phyloP scores from a whole-genome alignment of 2,888 invertebrate genomes.

The Pristionchus entomophagus region DNA sequence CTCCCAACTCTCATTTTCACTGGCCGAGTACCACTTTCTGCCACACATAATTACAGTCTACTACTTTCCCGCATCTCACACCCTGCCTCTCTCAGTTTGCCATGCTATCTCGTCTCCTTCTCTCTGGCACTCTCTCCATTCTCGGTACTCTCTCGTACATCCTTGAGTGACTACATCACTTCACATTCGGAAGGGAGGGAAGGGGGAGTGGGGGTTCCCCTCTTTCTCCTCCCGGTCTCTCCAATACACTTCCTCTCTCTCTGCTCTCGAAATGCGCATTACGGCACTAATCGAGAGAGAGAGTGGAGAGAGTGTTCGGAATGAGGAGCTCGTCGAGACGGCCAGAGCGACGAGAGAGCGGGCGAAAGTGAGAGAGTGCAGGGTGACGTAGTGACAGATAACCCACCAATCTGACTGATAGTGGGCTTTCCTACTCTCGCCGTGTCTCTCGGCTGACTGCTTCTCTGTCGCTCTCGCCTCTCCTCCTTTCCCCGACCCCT shows the following conservation, averaged over 20 bases:
- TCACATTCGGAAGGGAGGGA: constrained; percentile 27
- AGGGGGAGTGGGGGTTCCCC: not conserved
- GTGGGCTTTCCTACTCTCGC: not conserved
- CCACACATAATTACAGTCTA: constrained; percentile 1
- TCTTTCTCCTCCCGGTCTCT: constrained; percentile 9
- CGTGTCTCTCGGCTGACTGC: not conserved
- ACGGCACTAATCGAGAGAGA: constrained; percentile 35
- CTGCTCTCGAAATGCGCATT: constrained; percentile 21
- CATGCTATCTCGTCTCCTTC: not conserved
- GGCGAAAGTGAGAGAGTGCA: not conserved
- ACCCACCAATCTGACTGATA: not conserved
- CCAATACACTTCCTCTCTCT: not conserved
- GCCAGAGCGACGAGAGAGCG: not conserved
- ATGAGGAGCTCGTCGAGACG: not conserved
- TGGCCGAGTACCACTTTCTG: not conserved
- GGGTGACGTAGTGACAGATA: not conserved
- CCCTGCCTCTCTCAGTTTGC: not conserved
- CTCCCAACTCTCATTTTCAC: not conserved
- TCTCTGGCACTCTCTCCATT: not conserved
- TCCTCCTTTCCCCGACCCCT: not conserved
- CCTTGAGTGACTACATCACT: constrained; percentile 24
- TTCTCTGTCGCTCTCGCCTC: constrained; percentile 29
- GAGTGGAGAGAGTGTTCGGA: constrained; percentile 9
- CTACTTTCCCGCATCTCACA: not conserved
- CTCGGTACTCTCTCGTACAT: not conserved